A percentile compares a stretch with the other conserved stretches of the same genome.
Evolutionary conservation across 2,113 vertebrate genomes (phyloP).

Genomic region (Origma solitaria): DNA sequence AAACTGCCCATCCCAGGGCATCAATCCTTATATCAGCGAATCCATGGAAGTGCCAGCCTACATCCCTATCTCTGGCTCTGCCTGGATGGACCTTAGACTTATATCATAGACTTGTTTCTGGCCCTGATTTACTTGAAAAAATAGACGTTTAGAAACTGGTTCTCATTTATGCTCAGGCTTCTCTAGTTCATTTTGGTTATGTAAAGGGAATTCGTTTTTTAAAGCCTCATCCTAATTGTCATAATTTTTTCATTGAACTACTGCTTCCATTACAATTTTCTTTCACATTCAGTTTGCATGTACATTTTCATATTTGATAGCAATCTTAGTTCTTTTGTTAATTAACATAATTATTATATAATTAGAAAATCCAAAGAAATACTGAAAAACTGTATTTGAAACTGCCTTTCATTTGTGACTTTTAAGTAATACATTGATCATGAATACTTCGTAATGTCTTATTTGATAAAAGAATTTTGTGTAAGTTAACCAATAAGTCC

Average conservation of each 20-base stretch:
- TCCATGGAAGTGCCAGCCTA: accelerated
- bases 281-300: not conserved
- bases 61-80: not conserved
- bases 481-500: not conserved
- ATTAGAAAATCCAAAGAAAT: not conserved
- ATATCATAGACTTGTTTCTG: not conserved
- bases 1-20: not conserved
- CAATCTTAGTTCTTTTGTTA: not conserved
- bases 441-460: not conserved
- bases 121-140: not conserved
- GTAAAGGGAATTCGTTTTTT: not conserved
- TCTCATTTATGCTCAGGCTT: not conserved
- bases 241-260: not conserved
- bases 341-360: not conserved
- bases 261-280: not conserved
- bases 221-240: not conserved
- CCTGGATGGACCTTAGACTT: not conserved
- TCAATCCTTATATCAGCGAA: not conserved
- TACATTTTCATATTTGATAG: not conserved
- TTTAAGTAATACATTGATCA: not conserved
- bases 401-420: not conserved
- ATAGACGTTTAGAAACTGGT: not conserved
- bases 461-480: not conserved
- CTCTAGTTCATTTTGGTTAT: not conserved
- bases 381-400: not conserved